phyloP scores from a whole-genome alignment of 2,797 vertebrate species.

The Cossypha heuglini region DNA sequence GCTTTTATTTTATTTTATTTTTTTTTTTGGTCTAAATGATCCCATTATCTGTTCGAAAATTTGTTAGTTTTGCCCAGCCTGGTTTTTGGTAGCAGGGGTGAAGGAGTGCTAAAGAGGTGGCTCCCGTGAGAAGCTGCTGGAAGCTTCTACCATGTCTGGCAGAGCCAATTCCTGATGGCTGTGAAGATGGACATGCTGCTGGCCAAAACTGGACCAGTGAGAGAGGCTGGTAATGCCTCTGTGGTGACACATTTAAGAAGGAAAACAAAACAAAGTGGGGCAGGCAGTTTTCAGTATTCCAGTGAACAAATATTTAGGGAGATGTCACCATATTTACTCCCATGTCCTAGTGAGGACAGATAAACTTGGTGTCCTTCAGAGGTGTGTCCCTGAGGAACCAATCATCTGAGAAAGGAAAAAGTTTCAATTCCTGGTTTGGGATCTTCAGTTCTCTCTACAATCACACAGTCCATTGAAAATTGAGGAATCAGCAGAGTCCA shows the following conservation, averaged over 20 bases:
- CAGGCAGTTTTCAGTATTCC: accelerated
- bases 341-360: neutral
- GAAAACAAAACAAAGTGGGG: neutral
- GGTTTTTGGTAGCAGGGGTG: accelerated
- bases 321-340: neutral
- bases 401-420: neutral
- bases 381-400: neutral
- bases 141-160: accelerated
- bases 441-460: neutral
- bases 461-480: neutral
- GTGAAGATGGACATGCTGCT: neutral
- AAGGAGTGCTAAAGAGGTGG: accelerated
- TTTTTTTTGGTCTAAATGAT: neutral
- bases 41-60: neutral
- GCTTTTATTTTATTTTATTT: neutral
- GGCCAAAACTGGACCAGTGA: too few relatives aligned
- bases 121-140: neutral
- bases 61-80: neutral
- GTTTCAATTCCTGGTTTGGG: neutral
- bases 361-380: neutral
- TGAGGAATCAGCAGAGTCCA: neutral
- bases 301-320: neutral
- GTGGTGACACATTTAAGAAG: neutral
- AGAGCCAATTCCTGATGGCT: neutral
- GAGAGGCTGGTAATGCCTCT: accelerated